These are phyloP conservation scores for Petrolisthes cinctipes DNA, from an alignment of 2,888 invertebrate genomes.

Conservation along the genomic window DNA sequence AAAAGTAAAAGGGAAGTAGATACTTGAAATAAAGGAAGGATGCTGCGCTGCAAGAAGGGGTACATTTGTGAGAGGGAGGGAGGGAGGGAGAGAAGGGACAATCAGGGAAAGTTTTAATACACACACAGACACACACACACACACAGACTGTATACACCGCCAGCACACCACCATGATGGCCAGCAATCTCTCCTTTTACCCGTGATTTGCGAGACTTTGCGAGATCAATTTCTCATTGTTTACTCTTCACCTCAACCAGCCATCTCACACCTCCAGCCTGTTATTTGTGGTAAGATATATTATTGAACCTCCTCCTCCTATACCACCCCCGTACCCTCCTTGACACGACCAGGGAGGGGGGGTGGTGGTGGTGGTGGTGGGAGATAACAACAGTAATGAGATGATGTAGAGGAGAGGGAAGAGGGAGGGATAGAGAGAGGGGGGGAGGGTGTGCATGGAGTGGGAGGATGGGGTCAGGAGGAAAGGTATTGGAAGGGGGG, in stretches of 20 bases:
- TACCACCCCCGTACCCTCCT: too few species aligned
- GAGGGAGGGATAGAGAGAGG: not conserved
- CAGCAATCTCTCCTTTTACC: not conserved
- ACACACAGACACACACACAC: too few species aligned
- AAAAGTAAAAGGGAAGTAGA: not conserved
- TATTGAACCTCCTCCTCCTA: too few species aligned
- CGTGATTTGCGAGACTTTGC: not conserved
- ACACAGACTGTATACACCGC: too few species aligned
- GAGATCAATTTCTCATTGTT: not conserved
- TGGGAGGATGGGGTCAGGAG: too few species aligned
- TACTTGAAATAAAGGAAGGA: not conserved
- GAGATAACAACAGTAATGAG: not conserved
- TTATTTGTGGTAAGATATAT: not conserved
- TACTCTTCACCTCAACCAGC: not conserved
- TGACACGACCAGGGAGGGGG: too few species aligned
- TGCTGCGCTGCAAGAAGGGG: too few species aligned
- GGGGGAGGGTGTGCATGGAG: too few species aligned
- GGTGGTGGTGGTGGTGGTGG: too few species aligned
- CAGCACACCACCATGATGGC: not conserved
- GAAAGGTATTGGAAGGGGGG: too few species aligned
- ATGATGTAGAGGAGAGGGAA: not conserved
- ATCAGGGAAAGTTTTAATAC: not conserved
- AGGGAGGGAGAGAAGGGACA: not conserved
- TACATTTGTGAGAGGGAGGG: too few species aligned
- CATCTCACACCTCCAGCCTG: constrained; percentile 1